These are phyloP conservation scores for Xestobium rufovillosum DNA, from an alignment of 2,888 invertebrate species.

Conservation along the genomic window DNA sequence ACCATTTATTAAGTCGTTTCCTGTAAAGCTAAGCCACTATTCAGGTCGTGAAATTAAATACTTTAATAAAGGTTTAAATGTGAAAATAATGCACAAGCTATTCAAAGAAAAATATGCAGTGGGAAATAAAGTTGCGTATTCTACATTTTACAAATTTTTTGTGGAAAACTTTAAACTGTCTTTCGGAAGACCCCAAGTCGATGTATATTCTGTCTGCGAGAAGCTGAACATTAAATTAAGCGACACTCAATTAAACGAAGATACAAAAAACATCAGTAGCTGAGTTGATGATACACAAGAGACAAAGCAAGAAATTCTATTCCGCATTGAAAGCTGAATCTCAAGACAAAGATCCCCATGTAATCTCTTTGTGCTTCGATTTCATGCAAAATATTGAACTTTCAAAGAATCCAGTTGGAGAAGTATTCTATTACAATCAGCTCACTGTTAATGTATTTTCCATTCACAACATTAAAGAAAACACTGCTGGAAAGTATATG, in stretches of 20 bases:
- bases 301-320: constrained; percentile 2
- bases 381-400: constrained; percentile 1
- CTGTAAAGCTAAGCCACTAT: constrained; percentile 1
- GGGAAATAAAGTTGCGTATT: not conserved
- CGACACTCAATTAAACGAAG: not conserved
- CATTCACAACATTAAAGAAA: constrained; percentile 1
- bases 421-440: constrained; percentile 1
- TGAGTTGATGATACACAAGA: not conserved
- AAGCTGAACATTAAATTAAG: not conserved
- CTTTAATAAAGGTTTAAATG: not conserved
- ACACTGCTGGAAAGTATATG: constrained; percentile 7
- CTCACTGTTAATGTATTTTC: not conserved
- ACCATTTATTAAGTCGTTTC: not conserved
- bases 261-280: not conserved
- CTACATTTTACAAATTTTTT: not conserved
- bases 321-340: not conserved
- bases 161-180: not conserved
- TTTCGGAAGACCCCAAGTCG: not conserved
- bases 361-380: not conserved
- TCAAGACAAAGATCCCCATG: not conserved
- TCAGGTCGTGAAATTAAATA: constrained; percentile 1
- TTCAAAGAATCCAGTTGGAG: not conserved
- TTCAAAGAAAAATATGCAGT: not conserved
- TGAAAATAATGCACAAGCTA: constrained; percentile 1
- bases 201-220: not conserved